Base-by-base conservation (phyloP, 2,888 invertebrate genomes). In the Lampropteryx suffumata region DNA sequence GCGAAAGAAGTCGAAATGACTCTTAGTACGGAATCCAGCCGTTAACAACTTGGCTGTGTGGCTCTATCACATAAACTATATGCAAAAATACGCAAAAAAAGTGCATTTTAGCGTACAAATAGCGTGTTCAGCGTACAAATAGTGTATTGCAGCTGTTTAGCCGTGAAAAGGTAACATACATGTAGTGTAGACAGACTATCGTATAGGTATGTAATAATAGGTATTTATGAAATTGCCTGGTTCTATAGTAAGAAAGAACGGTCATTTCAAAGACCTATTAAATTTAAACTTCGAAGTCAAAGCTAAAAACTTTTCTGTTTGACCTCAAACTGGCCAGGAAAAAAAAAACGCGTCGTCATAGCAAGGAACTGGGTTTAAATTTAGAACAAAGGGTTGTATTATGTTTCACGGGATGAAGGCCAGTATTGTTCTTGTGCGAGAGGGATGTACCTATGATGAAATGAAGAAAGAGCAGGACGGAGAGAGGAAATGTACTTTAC, bases 371-470 rank as follows among this genome's bases (percentile, higher is more conserved):
- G 40, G 33, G 50, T 54, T 46, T 54, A 47, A 56, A 32, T 51
- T 54, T 48, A 45, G 47, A 57, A 57, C 59, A 59, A 59, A 59
- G 54, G 44, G 33, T 35, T 24, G 33, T 39, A 51, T 53, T 47
- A 37, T 35, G 32, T 17, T 39, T 43, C 27, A 27, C 26, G 36
- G 45, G 40, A 51, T 50, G 52, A 55, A 50, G 49, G 39, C 32
- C 27, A 34, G 36, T 39, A 52, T 59, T 57, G 52, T 59, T 56
- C 13, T 41, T 12, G 45, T 33, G 36, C 17, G 41, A 59, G 21
- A 17, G 50, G 30, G 56, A 56, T 27, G 40, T 44, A n/a, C n/a
- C n/a, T n/a, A 35, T 24, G 29, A 27, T 14, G n/a, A 33, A 43
- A 46, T 12, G 10, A 37, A 29, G 14, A 10, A 24, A 27, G 43